These are phyloP conservation scores for Strigamia transsilvanica DNA, from an alignment of 2,888 invertebrate genomes.

Conservation along the genomic window DNA sequence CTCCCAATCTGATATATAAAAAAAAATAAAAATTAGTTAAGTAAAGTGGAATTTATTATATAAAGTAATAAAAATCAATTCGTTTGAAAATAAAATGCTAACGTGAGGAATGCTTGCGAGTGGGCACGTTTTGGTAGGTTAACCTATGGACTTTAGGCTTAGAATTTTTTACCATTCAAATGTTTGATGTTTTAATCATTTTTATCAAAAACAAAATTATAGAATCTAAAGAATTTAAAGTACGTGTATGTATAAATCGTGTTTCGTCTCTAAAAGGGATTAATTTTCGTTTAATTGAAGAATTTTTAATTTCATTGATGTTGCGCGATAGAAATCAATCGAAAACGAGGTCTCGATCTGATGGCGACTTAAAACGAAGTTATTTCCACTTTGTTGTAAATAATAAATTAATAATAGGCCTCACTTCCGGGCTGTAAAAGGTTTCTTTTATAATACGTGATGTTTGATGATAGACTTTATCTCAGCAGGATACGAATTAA, in stretches of 20 bases:
- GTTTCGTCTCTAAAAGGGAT: not conserved
- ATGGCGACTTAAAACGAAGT: not conserved
- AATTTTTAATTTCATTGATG: not conserved
- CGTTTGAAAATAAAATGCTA: not conserved
- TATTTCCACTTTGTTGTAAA: not conserved
- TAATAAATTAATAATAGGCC: not conserved
- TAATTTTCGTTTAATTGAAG: not conserved
- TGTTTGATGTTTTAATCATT: too few species aligned
- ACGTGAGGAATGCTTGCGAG: not conserved
- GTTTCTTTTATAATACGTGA: slow-evolving; percentile 1
- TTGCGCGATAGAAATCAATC: not conserved
- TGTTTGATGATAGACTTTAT: not conserved
- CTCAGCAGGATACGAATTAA: slow-evolving; percentile 31
- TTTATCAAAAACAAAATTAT: too few species aligned
- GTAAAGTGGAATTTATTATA: not conserved
- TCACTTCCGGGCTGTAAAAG: not conserved
- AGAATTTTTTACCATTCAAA: not conserved
- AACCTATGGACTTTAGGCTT: slow-evolving; percentile 1
- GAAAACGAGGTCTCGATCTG: not conserved
- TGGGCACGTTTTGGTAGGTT: not conserved
- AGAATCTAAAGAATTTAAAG: too few species aligned
- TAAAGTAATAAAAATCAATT: not conserved
- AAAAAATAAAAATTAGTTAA: slow-evolving; percentile 18
- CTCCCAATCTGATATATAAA: slow-evolving; percentile 80
- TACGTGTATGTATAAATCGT: too few species aligned